These are phyloP conservation scores for Lepidotrigona ventralis DNA, from an alignment of 1,140 invertebrate genomes.

Conservation along the genomic window DNA sequence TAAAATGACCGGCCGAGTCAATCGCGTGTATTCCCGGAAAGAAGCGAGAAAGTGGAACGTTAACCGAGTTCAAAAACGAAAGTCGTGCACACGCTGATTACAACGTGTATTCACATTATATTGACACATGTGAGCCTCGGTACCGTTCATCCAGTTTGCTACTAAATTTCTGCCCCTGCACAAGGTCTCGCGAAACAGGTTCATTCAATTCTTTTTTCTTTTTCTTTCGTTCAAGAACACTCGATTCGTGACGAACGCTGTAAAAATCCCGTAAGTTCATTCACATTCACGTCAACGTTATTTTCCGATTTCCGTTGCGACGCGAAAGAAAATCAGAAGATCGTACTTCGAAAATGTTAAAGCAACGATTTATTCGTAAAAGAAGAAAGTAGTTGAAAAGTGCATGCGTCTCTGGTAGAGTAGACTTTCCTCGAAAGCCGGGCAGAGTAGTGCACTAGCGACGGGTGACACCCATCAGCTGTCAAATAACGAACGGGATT, in stretches of 20 bases:
- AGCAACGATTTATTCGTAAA: background rate
- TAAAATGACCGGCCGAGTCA: background rate
- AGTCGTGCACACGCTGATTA: constrained; percentile 36
- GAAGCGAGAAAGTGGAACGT: constrained; percentile 48
- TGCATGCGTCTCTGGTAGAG: background rate
- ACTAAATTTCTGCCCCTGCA: constrained; percentile 8
- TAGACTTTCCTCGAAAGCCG: background rate
- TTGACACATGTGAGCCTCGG: constrained; percentile 18
- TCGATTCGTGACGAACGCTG: background rate
- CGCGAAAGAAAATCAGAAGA: too few species aligned
- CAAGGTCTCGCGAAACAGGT: background rate
- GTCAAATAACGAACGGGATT: constrained; percentile 53
- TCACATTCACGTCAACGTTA: background rate
- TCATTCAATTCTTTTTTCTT: constrained; percentile 2
- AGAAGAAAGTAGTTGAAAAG: background rate
- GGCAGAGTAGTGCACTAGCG: background rate
- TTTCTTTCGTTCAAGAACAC: background rate
- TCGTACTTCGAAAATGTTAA: background rate
- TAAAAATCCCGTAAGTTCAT: too few species aligned
- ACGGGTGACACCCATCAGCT: constrained; percentile 65
- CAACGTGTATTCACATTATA: constrained; percentile 12
- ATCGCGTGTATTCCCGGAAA: constrained; percentile 40
- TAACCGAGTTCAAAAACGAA: constrained; percentile 49
- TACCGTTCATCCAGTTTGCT: constrained; percentile 23
- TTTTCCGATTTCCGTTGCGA: background rate